Percentiles rank a stretch among this genome's conserved stretches.
These are phyloP conservation scores for Aphelenchoides besseyi DNA, from an alignment of 1,140 invertebrate species.

Conservation along the genomic window DNA sequence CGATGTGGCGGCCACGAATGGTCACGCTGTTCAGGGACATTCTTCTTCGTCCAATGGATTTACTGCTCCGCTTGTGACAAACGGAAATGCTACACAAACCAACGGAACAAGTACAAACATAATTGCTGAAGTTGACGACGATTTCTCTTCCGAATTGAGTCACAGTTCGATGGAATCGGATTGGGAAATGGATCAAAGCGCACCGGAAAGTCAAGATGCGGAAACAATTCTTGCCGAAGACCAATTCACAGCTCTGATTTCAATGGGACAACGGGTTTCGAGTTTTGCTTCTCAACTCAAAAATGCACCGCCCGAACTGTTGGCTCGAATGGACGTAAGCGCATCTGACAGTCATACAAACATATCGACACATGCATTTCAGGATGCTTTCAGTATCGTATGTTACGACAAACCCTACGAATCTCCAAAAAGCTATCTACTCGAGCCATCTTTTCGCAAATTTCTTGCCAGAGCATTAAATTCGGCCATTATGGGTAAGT, in stretches of 20 bases:
- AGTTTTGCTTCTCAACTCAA: not conserved
- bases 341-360: not conserved
- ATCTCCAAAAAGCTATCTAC: slow-evolving; percentile 17
- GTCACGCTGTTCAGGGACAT: not conserved
- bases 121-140: slow-evolving; percentile 10
- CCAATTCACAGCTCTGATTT: not conserved
- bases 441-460: slow-evolving; percentile 14
- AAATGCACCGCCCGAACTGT: slow-evolving; percentile 4
- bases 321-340: slow-evolving; percentile 23
- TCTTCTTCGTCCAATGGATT: slow-evolving; percentile 8
- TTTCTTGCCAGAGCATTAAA: slow-evolving; percentile 22
- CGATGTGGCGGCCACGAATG: slow-evolving; percentile 1
- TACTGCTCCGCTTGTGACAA: slow-evolving; percentile 23
- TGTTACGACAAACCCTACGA: slow-evolving; percentile 4
- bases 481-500: slow-evolving; percentile 21
- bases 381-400: slow-evolving; percentile 29
- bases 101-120: slow-evolving; percentile 22
- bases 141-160: slow-evolving; percentile 10
- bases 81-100: slow-evolving; percentile 1
- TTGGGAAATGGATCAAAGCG: slow-evolving; percentile 3
- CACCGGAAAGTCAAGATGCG: not conserved
- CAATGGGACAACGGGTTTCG: slow-evolving; percentile 7
- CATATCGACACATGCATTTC: not conserved
- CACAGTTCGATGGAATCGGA: not conserved
- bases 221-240: not conserved